Evolutionary conservation across 2,888 invertebrate species (phyloP), one percentile per base, ranked within the genome.

Genomic region (Brachyopa scutellaris): DNA sequence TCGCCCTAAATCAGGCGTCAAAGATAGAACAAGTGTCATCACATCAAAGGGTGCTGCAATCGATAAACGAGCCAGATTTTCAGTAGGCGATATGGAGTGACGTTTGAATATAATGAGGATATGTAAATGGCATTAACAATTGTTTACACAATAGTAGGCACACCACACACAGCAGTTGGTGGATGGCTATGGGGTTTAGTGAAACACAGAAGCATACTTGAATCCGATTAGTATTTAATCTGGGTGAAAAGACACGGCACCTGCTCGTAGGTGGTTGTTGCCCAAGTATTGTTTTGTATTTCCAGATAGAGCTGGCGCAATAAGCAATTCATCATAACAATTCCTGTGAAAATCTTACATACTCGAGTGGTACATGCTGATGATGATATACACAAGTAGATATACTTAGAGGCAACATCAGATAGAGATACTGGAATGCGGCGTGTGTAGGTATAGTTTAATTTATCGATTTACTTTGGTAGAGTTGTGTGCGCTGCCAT

Each of bases 61-160:
- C 21, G 15, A 17, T 21, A 61, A 61, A 29, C 53, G 17, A 36
- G 17, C 4, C 33, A 55, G 26, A 66, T 53, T 51, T 29, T 33
- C 33, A 51, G 53, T 51, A 59, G 66, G 73, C 59, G 55, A 33
- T 42, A n/a, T n/a, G n/a, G 64, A 59, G 29, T 51, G 72, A 51
- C 64, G 36, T 57, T 31, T 6, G 13, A 15, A 26, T 5, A 17
- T 42, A 17, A 36, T 11, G 55, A 19, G 31, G 45, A 38, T 53
- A 53, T 62, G 61, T 49, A 64, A 57, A 64, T 62, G 36, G 64
- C 29, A 80, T 80, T 70, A 70, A 42, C 53, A 62, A 77, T 67
- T 67, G 74, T 61, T 73, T 66, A 31, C 29, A 64, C 42, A 78
- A 49, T 21, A 57, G 17, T n/a, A n/a, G n/a, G 5, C 17, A 17